Evolutionary conservation across 2,888 invertebrate species (phyloP).

Genomic region (Chalcosyrphus nemorum): DNA sequence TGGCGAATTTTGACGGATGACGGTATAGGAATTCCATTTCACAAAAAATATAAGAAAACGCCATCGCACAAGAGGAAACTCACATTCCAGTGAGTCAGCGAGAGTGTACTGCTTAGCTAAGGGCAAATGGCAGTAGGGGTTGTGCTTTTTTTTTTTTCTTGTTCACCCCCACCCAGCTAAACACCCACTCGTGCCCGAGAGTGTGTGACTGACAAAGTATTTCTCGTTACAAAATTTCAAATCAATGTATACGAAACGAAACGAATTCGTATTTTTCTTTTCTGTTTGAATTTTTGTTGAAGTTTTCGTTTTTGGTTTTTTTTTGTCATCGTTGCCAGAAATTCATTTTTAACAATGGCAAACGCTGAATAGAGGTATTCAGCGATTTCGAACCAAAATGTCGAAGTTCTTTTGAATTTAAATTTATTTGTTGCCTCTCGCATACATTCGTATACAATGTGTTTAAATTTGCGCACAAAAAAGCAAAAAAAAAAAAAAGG

Average conservation of each 20-base stretch:
- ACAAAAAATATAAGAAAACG: slow-evolving; percentile 39
- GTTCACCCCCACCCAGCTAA: slow-evolving; percentile 7
- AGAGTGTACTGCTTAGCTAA: slow-evolving; percentile 25
- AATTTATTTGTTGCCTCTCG: slow-evolving; percentile 56
- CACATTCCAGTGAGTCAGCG: slow-evolving; percentile 60
- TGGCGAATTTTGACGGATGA: slow-evolving; percentile 62
- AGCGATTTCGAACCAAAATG: slow-evolving; percentile 50
- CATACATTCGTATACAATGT: background rate
- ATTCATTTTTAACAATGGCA: slow-evolving; percentile 67
- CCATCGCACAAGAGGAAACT: slow-evolving; percentile 43
- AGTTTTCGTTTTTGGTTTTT: slow-evolving; percentile 32
- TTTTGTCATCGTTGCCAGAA: slow-evolving; percentile 66
- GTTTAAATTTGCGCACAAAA: slow-evolving; percentile 4
- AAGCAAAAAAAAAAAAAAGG: background rate
- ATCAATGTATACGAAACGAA: slow-evolving; percentile 63
- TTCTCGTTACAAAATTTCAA: slow-evolving; percentile 63
- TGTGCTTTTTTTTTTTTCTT: background rate
- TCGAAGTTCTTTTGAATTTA: slow-evolving; percentile 65
- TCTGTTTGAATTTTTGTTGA: too few relatives aligned
- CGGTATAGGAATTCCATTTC: slow-evolving; percentile 63
- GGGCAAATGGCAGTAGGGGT: slow-evolving; percentile 34
- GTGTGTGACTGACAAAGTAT: slow-evolving; percentile 65
- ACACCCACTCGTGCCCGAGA: slow-evolving; percentile 29
- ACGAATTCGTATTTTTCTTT: slow-evolving; percentile 32
- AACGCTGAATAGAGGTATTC: slow-evolving; percentile 66